Evolutionary conservation across 2,888 invertebrate genomes (phyloP), one percentile per base, ranked within the genome.

Genomic region (Troilus luridus): DNA sequence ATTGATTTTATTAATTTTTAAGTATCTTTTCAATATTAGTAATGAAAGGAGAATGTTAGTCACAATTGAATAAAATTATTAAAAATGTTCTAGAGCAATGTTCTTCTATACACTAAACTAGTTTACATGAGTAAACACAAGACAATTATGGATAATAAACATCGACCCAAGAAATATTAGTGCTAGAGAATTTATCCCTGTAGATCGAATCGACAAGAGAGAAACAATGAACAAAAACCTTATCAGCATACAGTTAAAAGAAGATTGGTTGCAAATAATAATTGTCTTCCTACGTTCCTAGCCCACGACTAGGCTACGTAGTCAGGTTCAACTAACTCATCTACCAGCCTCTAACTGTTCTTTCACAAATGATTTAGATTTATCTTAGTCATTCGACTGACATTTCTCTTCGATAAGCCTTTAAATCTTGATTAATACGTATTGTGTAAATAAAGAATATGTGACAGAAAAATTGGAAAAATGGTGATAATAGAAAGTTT

Each of bases 241-340:
- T 85, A 85, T 85, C 85, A 58, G 85, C 21, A 58, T 56, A 56
- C 85, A 85, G 85, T 56, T 85, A 56, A n/a, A 21, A 85, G 56
- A 85, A n/a, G 85, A 85, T 56, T 85, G 85, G 54, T 85, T 85
- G 85, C 54, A 85, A 85, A 85, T 85, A 56, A 81, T 85, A 85
- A 85, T 85, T 85, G 85, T 85, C 85, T 5, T 8, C 85, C 85
- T 85, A 85, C 85, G 85, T n/a, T 12, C 11, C 85, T 85, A 85
- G 85, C 56, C 85, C 85, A 54, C 54, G 56, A 11, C 56, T 85
- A 56, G 54, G 17, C 81, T 9, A 21, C 54, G 14, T 0, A 8
- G 21, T 41, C 54, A 81, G 56, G 85, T 85, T 85, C 85, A 85
- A 85, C 85, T 85, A 85, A 85, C 85, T 85, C 85, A 1, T 67